A percentile compares a stretch with the other conserved stretches of the same genome.
phyloP scores from a whole-genome alignment of 2,113 vertebrate genomes.

The Acinonyx jubatus region DNA sequence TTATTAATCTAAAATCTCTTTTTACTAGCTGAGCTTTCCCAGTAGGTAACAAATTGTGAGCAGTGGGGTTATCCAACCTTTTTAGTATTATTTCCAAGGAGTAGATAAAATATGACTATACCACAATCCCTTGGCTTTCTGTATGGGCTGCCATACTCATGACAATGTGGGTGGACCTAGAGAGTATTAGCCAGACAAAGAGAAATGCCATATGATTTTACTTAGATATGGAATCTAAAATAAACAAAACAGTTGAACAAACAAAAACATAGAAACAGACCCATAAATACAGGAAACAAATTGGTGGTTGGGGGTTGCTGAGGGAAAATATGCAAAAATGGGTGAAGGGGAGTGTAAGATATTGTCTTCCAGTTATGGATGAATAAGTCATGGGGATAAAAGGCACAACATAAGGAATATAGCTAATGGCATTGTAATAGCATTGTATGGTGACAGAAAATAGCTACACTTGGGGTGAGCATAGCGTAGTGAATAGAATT shows the following conservation, averaged over 20 bases:
- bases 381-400: background rate
- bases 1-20: constrained; percentile 22
- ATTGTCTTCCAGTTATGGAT: background rate
- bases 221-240: background rate
- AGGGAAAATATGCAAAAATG: background rate
- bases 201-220: background rate
- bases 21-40: background rate
- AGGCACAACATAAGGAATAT: background rate
- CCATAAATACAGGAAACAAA: background rate
- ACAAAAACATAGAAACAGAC: background rate
- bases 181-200: background rate
- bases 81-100: background rate
- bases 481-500: background rate
- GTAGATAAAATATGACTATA: background rate
- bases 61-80: background rate
- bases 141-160: background rate
- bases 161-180: background rate
- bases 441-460: background rate
- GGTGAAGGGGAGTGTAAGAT: background rate
- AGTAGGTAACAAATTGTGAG: background rate
- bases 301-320: background rate
- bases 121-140: background rate
- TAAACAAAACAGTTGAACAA: background rate
- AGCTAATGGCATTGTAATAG: background rate
- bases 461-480: background rate